phyloP scores from a whole-genome alignment of 2,113 vertebrate genomes.

The Mesocricetus auratus region DNA sequence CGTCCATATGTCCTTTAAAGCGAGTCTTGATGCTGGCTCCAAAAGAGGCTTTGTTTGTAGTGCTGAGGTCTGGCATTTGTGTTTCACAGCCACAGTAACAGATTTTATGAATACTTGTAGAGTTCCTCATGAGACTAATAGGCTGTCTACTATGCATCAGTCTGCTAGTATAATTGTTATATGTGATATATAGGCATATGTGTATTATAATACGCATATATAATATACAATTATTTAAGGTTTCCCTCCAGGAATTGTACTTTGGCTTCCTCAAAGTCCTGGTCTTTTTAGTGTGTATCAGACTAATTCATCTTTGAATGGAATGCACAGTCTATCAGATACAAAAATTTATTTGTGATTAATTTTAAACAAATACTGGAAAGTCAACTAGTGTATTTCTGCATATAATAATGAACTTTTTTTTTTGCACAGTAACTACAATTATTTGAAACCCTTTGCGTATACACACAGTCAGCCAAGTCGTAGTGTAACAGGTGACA shows the following conservation, averaged over 20 bases:
- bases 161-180: not conserved
- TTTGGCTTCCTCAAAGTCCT: not conserved
- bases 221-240: not conserved
- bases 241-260: not conserved
- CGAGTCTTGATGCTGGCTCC: not conserved
- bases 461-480: not conserved
- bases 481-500: not conserved
- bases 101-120: not conserved
- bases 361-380: conserved; percentile 14
- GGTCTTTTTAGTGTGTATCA: not conserved
- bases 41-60: not conserved
- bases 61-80: not conserved
- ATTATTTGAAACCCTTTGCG: not conserved
- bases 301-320: not conserved
- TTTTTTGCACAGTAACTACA: not conserved
- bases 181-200: not conserved
- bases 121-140: not conserved
- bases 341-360: conserved; percentile 1
- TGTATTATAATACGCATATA: not conserved
- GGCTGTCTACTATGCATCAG: not conserved
- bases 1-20: not conserved
- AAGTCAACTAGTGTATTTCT: conserved; percentile 42
- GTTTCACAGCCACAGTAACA: not conserved
- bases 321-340: conserved; percentile 19
- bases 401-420: not conserved